Evolutionary conservation across 2,888 invertebrate genomes (phyloP), one percentile per base, ranked within the genome.

Genomic region (Yponomeuta sedellus): DNA sequence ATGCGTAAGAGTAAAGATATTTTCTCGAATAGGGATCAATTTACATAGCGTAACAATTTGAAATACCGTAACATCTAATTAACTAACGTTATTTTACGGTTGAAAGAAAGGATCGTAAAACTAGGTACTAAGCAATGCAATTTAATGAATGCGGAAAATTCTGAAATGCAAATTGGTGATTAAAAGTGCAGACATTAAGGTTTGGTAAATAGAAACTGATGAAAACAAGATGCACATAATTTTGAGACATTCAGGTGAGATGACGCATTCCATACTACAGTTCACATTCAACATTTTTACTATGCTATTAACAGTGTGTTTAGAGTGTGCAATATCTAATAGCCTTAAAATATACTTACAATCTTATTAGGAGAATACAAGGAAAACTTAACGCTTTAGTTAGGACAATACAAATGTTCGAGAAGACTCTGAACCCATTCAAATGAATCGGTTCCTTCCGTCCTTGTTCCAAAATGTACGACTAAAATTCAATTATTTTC

Each of bases 231-330:
- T 62, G 34, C 39, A 66, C 28, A 52, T 59, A 61, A n/a, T n/a
- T n/a, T n/a, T 40, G 40, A 57, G 66, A 61, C 44, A 67, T 66
- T 64, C 44, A 66, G 74, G 16, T 52, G 44, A 52, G 63, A 73
- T 77, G 76, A 78, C 73, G 76, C 86, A 86, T 86, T 86, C 81
- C 78, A 69, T 75, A 76, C 88, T 87, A 90, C 85, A 86, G 85
- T 86, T 85, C 86, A 88, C 88, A 90, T 86, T 85, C 83, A 86
- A 85, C 85, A 85, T 77, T 19, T 3, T 16, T 10, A 28, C 62
- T 62, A 67, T 44, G 44, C n/a, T 58, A 57, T 57, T 44, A 64
- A 28, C 34, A 19, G 64, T 57, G 44, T 52, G 16, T 52, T 52
- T 16, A 52, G 44, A 44, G 16, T 52, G 64, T 64, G 64, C 64